Conservation (phyloP, 2,888 invertebrate genomes). For the Oscheius myriophilus region DNA sequence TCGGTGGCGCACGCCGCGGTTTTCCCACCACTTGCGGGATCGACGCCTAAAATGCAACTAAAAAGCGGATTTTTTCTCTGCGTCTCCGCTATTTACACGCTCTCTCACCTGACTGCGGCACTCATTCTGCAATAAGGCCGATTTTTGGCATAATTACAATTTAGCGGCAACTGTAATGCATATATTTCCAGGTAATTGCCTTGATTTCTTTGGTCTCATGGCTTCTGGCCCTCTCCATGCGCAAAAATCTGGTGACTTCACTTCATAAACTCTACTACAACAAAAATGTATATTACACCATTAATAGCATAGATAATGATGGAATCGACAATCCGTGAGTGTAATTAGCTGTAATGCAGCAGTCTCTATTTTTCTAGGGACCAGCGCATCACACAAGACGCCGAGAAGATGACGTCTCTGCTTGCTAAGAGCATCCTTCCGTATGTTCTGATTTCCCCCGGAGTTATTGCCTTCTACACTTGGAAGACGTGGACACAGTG, state of each 20-base stretch:
- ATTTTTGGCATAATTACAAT: too few relatives aligned
- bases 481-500: slow-evolving; percentile 74
- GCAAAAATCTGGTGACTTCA: slow-evolving; percentile 72
- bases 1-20: too few relatives aligned
- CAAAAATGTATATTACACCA: slow-evolving; percentile 73
- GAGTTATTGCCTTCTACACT: slow-evolving; percentile 75
- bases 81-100: too few relatives aligned
- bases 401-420: slow-evolving; percentile 73
- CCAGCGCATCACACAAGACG: slow-evolving; percentile 75
- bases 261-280: slow-evolving; percentile 74
- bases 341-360: neutral
- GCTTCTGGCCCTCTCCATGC: slow-evolving; percentile 73
- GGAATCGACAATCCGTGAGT: slow-evolving; percentile 75
- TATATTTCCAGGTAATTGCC: slow-evolving; percentile 73
- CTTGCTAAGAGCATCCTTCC: slow-evolving; percentile 69
- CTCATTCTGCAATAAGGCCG: too few relatives aligned
- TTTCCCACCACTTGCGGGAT: too few relatives aligned
- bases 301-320: slow-evolving; percentile 73
- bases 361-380: slow-evolving; percentile 71
- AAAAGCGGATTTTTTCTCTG: too few relatives aligned
- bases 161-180: too few relatives aligned
- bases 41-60: too few relatives aligned
- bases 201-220: slow-evolving; percentile 72
- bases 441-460: slow-evolving; percentile 72
- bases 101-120: too few relatives aligned